phyloP scores from a whole-genome alignment of 2,888 invertebrate genomes.

The Coenonympha glycerion region DNA sequence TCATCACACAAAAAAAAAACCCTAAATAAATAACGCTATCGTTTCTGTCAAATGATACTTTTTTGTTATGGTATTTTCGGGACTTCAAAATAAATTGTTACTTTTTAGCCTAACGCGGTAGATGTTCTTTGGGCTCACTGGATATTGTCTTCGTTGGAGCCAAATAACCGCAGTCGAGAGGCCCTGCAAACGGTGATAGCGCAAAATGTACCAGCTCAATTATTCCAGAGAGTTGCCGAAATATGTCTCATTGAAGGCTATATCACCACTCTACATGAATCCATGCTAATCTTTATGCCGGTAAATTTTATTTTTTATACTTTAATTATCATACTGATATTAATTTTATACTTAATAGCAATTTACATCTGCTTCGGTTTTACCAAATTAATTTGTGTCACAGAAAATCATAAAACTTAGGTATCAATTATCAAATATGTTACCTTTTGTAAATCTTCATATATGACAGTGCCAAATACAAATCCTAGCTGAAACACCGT shows the following conservation, averaged over 20 bases:
- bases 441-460: no score
- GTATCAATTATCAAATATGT: no score
- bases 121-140: constrained; percentile 78
- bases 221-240: constrained; percentile 68
- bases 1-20: no score
- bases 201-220: constrained; percentile 48
- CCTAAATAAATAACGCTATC: not conserved
- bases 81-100: not conserved
- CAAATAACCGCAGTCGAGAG: constrained; percentile 37
- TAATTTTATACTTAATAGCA: no score
- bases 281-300: constrained; percentile 82
- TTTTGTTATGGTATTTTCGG: no score
- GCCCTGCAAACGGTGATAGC: constrained; percentile 43
- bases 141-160: constrained; percentile 61
- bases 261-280: constrained; percentile 77
- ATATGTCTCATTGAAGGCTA: constrained; percentile 74
- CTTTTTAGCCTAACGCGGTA: constrained; percentile 76
- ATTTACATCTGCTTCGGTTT: no score
- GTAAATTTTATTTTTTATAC: constrained; percentile 49
- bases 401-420: no score
- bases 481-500: no score
- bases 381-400: no score
- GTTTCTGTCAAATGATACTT: no score
- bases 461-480: no score
- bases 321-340: no score